These are phyloP conservation scores for Choristoneura fumiferana DNA, from an alignment of 1,140 invertebrate species.

Conservation along the genomic window DNA sequence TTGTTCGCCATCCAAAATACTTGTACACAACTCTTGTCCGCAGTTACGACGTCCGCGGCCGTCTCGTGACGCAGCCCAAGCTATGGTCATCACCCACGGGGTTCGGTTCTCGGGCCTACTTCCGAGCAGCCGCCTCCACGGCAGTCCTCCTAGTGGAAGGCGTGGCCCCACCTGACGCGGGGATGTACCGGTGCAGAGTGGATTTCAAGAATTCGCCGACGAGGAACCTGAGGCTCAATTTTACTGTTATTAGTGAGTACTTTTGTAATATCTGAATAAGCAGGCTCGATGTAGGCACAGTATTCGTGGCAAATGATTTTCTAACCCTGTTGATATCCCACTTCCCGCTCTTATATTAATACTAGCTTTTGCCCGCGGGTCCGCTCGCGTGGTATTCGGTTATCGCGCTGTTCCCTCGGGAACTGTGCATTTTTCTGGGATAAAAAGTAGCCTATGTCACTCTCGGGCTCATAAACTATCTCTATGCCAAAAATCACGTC, in stretches of 20 bases:
- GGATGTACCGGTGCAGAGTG: conserved; percentile 91
- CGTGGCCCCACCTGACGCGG: conserved; percentile 86
- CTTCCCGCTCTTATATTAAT: too few species aligned
- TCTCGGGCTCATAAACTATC: too few species aligned
- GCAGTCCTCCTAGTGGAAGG: conserved; percentile 86
- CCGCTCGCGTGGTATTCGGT: too few species aligned
- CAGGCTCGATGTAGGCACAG: too few species aligned
- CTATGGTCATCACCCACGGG: conserved; percentile 88
- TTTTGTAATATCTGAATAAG: not conserved
- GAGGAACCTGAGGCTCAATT: conserved; percentile 90
- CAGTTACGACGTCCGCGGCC: conserved; percentile 90
- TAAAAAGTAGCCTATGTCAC: too few species aligned
- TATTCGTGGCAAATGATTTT: too few species aligned
- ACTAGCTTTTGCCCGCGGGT: too few species aligned
- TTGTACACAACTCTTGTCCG: conserved; percentile 55
- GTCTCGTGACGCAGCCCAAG: conserved; percentile 84
- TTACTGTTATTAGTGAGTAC: conserved; percentile 91
- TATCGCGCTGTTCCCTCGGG: too few species aligned
- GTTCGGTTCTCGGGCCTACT: conserved; percentile 88
- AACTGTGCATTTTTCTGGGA: too few species aligned
- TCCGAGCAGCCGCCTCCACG: conserved; percentile 83
- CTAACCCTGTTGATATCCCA: too few species aligned
- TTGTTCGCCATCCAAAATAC: too few species aligned
- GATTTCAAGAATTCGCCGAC: conserved; percentile 94
- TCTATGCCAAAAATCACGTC: too few species aligned